Evolutionary conservation across 2,797 vertebrate species (phyloP), one percentile per base, ranked within the genome.

Genomic region (Halcyon badia): DNA sequence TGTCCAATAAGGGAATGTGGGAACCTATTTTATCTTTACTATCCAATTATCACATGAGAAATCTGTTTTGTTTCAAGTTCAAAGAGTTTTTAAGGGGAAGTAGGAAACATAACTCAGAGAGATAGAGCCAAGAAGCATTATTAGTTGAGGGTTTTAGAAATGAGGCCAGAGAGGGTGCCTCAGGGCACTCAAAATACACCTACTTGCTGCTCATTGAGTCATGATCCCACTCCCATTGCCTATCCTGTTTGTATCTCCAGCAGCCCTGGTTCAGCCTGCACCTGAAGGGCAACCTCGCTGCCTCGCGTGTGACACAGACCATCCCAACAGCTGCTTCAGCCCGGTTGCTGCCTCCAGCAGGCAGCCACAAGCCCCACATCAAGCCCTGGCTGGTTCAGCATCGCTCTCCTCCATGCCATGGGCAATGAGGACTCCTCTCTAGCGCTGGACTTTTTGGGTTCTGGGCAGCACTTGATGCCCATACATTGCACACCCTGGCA

Each of bases 11-110:
- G 28, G 42, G 35, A 89, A 92, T 82, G 52, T 79, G 88, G 42
- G 51, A 92, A 86, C 3, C 5, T 58, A 51, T 58, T 93, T 96
- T 82, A 79, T 96, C 73, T 90, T 84, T 86, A 81, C 62, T 76
- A 42, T 72, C 20, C 22, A 77, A 21, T 90, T 94, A 96, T 95
- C 85, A 84, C 70, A 83, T 87, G 80, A 94, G 85, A 91, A 95
- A 94, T 88, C 37, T 73, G 82, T 56, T 30, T 24, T 44, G 54
- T 60, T 54, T 5, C 5, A 42, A 65, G 21, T 75, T 94, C 21
- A 79, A 65, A 88, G 52, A 95, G 82, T 81, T 82, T 39, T 87
- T 93, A 77, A 80, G 75, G 77, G 70, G 39, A 95, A 95, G 42
- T 64, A 86, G 56, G 65, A 86, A 90, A 76, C 18, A 83, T 65